Conservation (phyloP, 2,888 invertebrate genomes). For the Brenthis daphne region DNA sequence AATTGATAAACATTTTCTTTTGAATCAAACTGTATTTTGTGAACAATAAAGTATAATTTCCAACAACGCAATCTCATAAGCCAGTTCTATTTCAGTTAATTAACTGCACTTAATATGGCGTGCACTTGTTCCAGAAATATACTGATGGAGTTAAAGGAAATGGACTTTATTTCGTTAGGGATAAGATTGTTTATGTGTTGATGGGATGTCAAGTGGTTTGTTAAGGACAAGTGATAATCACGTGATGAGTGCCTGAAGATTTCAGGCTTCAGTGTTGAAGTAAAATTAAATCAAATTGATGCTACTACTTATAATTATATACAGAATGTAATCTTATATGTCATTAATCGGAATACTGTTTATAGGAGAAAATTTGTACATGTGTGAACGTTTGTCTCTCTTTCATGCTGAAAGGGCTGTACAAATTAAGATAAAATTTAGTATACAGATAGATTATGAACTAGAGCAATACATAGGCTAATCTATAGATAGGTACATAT, state of each 20-base stretch:
- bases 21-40: conserved; percentile 25
- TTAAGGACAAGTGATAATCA: conserved; percentile 39
- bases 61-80: conserved; percentile 27
- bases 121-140: conserved; percentile 47
- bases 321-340: no score
- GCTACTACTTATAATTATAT: no score
- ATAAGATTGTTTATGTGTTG: conserved; percentile 28
- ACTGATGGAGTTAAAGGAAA: neutral
- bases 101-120: conserved; percentile 46
- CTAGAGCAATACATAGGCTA: no score
- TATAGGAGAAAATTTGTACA: no score
- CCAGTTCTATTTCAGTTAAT: conserved; percentile 46
- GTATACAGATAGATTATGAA: no score
- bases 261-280: neutral
- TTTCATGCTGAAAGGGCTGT: no score
- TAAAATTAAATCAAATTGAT: no score
- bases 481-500: no score
- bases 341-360: no score
- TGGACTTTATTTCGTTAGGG: neutral
- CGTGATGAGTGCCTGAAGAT: conserved; percentile 33
- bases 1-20: neutral
- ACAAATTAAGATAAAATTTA: no score
- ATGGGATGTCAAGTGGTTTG: conserved; percentile 37
- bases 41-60: conserved; percentile 24
- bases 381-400: no score